phyloP scores from a whole-genome alignment of 2,888 invertebrate species.

The Hecatera dysodea region DNA sequence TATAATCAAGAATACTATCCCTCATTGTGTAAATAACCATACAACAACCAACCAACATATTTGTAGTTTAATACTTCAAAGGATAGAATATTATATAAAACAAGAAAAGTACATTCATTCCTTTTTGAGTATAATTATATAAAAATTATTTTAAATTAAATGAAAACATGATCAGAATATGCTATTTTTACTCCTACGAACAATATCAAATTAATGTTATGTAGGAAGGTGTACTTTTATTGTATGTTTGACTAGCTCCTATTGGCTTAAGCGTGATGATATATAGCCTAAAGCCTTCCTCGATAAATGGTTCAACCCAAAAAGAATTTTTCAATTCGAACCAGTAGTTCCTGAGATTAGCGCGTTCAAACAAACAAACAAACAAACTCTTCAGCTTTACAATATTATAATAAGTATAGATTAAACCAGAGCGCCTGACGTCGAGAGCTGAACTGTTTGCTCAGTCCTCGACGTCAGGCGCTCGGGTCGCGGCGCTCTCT shows the following conservation, averaged over 20 bases:
- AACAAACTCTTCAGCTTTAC: too few relatives aligned
- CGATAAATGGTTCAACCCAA: too few relatives aligned
- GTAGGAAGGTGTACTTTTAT: constrained; percentile 11
- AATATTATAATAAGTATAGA: too few relatives aligned
- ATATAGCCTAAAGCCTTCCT: too few relatives aligned
- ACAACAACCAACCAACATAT: too few relatives aligned
- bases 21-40: too few relatives aligned
- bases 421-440: constrained; percentile 39
- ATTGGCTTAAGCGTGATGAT: too few relatives aligned
- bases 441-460: constrained; percentile 20
- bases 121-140: not conserved
- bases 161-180: not conserved
- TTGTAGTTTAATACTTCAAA: not conserved
- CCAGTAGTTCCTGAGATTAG: too few relatives aligned
- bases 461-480: too few relatives aligned
- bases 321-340: too few relatives aligned
- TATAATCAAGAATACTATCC: not conserved
- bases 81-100: not conserved
- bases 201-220: constrained; percentile 14
- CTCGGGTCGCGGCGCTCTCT: constrained; percentile 22
- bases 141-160: not conserved
- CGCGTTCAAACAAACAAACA: too few relatives aligned
- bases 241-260: too few relatives aligned
- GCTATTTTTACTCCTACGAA: constrained; percentile 9
- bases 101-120: not conserved